Conservation (phyloP, 1,140 invertebrate genomes). For the Scaptomyza graminum region DNA sequence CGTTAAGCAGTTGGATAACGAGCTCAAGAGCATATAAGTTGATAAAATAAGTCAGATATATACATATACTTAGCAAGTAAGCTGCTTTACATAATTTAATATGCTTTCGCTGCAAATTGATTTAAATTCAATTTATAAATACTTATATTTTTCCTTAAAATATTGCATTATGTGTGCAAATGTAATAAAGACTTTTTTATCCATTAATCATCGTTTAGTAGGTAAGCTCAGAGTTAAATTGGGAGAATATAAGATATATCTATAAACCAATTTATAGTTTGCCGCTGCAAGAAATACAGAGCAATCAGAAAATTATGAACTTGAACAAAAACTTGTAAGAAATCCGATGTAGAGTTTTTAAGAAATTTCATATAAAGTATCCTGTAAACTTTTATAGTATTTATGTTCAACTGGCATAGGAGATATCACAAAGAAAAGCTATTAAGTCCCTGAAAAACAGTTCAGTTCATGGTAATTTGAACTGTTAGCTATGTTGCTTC, state of each 20-base stretch:
- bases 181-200: neutral
- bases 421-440: too few species aligned
- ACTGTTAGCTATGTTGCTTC: neutral
- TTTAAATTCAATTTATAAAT: constrained; percentile 20
- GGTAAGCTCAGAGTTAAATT: neutral
- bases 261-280: too few species aligned
- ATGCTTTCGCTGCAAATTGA: constrained; percentile 12
- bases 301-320: too few species aligned
- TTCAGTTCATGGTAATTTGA: neutral
- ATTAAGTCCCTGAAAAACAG: too few species aligned
- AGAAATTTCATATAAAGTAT: too few species aligned
- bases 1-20: constrained; percentile 18
- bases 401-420: too few species aligned
- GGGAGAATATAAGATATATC: neutral
- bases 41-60: neutral
- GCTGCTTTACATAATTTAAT: constrained; percentile 37
- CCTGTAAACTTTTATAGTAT: too few species aligned
- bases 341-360: too few species aligned
- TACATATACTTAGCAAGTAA: constrained; percentile 13
- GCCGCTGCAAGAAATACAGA: too few species aligned
- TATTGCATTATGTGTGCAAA: neutral
- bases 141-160: neutral
- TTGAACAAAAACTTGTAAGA: too few species aligned
- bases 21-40: constrained; percentile 2
- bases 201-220: neutral